Evolutionary conservation across 2,797 vertebrate species (phyloP), one percentile per base, ranked within the genome.

Genomic region (Coendou prehensilis): DNA sequence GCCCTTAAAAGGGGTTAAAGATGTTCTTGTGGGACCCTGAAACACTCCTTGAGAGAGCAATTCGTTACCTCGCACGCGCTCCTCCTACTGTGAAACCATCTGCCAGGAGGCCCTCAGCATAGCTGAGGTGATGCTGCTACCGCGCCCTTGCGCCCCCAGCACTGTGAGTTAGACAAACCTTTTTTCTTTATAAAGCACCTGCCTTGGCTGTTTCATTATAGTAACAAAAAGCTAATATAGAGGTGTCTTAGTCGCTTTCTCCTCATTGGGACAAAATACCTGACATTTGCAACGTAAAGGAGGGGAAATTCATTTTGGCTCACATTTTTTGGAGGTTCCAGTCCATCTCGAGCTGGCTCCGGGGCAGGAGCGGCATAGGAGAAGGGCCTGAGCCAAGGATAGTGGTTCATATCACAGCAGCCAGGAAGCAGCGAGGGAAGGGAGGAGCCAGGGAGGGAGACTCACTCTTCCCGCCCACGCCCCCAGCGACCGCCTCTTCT

Each of bases 271-370:
- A 41, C 67, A 41, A 41, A 71, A 71, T 22, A 71, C 67, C n/a
- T 41, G 18, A 41, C n/a, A 41, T 18, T 71, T 41, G 20, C 18
- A 41, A 23, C 9, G 3, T 23, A 71, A 23, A 41, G 37, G 37
- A 71, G 20, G 37, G 1, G 4, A 71, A 71, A 71, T 11, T 41
- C n/a, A 71, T 41, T 41, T 71, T 22, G n/a, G n/a, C 67, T 71
- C 67, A 41, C 67, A 41, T 71, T 41, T 71, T 71, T 71, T 5
- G 41, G 9, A 41, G 9, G 30, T 69, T 8, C 20, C 67, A n/a
- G n/a, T 9, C 9, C 37, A 41, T 11, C 10, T 20, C 0, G 2
- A 41, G 20, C 37, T 23, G 69, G 8, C 8, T 71, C 3, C 1
- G 9, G n/a, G 69, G 18, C n/a, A 23, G 67, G 22, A 41, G 20